Base-by-base conservation (phyloP, 2,113 vertebrate species). In the Herpailurus yagouaroundi region DNA sequence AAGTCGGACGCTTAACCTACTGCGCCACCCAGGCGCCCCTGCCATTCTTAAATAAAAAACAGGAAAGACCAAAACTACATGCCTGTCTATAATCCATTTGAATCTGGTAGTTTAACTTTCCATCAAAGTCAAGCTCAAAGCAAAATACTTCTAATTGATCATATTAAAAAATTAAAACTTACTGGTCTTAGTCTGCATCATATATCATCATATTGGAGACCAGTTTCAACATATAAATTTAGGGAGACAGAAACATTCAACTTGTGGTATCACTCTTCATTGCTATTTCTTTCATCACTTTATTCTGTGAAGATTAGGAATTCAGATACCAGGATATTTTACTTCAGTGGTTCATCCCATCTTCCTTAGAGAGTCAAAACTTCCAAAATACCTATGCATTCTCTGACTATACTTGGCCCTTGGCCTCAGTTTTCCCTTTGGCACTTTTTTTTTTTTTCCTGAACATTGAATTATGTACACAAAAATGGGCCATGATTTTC, bases 101-200 rank as follows among this genome's bases (percentile, higher is more conserved):
- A 90, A 63, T 91, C 60, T 83, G 36, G 11, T 63, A 60, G 23
- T 73, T 77, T 55, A 85, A 87, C 21, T 93, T 93, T 76, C 86
- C 57, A 48, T 89, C 48, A 79, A 77, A 92, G 36, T 66, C 25
- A n/a, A 92, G 25, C 31, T 29, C 31, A 69, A 85, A 76, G 36
- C 33, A 89, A 94, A 95, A 76, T 63, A 79, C 14, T 94, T 94
- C 29, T 74, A 52, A 83, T 1, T 76, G 31, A 45, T 36, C 6
- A 71, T 91, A 93, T 73, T 85, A 71, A 94, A 94, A 97, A 93
- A 66, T 92, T 69, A 96, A 91, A 57, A 1, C 38, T 79, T 21
- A 76, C 12, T 81, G 81, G 27, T 88, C 41, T 80, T 80, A 41
- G 10, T 63, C 13, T 81, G 41, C n/a, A 76, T 64, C 50, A 36